Evolutionary conservation across 37 sponge, comb jelly and placozoan species (phyloP), one percentile per base, ranked within the genome.

Genomic region (Aphrocallistes beatrix): DNA sequence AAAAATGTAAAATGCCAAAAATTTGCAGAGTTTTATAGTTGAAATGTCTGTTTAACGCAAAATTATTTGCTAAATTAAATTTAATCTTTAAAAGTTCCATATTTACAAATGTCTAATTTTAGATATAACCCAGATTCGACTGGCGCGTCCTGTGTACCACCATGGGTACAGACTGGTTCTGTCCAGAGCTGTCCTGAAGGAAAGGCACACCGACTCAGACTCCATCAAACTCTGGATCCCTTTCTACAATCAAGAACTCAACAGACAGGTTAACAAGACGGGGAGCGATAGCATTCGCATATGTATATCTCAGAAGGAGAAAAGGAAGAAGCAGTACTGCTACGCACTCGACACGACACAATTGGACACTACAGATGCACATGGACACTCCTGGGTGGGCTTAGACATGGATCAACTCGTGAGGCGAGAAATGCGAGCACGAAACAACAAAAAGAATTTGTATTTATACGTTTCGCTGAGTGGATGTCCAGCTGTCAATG

Each of bases 361-460:
- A 60, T 30, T 60, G 32, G 75, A 60, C 8, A 3, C n/a, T 25
- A 60, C 75, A 6, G 17, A 3, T 3, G 28, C 8, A 19, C 10
- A 60, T 30, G 75, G 75, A 60, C 75, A 60, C 75, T 19, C 75
- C 25, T 60, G 75, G 75, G n/a, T 60, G n/a, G 75, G 75, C 75
- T 6, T 60, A 13, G 75, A 13, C 3, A 60, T 60, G n/a, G 75
- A 6, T 3, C 28, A 60, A 19, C 75, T 60, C 10, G 34, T 30
- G 8, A 60, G 75, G 34, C 3, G 25, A 60, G 75, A 60, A 60
- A 13, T 60, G 8, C 28, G 3, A 60, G 8, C 8, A 3, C 1
- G 75, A 13, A 60, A 13, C 34, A 28, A 60, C 21, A 60, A 60
- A 30, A 60, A 60, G 34, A 21, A 60, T 30, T 13, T 60, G 75